Evolutionary conservation across 2,113 vertebrate genomes (phyloP).

Genomic region (Thinocorus orbignyianus): DNA sequence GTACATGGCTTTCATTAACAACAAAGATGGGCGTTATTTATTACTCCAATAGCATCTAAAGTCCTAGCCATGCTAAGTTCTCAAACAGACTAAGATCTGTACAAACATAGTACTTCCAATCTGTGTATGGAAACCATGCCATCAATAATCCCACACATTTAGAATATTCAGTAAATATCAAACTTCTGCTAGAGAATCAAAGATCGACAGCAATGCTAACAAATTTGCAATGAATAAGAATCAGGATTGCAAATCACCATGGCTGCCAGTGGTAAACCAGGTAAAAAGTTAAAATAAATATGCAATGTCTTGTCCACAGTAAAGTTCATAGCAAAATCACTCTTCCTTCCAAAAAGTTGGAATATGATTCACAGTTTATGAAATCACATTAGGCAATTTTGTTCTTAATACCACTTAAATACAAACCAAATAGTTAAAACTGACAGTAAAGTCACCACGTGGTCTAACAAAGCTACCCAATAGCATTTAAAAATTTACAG

Average conservation of each 20-base stretch:
- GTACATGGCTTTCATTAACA: background rate
- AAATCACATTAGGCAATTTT: background rate
- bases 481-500: background rate
- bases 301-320: background rate
- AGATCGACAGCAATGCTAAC: background rate
- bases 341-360: background rate
- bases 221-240: background rate
- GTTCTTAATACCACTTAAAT: background rate
- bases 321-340: background rate
- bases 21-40: background rate
- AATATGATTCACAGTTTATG: background rate
- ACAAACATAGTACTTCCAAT: conserved; percentile 33
- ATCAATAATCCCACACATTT: conserved; percentile 44
- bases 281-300: background rate
- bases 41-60: conserved; percentile 2
- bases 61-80: background rate
- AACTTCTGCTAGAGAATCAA: conserved; percentile 6
- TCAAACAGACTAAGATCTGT: conserved; percentile 1
- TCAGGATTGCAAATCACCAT: background rate
- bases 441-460: background rate
- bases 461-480: background rate
- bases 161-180: conserved; percentile 28
- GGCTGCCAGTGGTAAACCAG: background rate
- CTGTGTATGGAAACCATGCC: conserved; percentile 40
- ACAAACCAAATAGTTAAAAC: background rate